A percentile compares a stretch with the other conserved stretches of the same genome.
These are phyloP conservation scores for Epistrophella euchroma DNA, from an alignment of 2,888 invertebrate species.

Conservation along the genomic window DNA sequence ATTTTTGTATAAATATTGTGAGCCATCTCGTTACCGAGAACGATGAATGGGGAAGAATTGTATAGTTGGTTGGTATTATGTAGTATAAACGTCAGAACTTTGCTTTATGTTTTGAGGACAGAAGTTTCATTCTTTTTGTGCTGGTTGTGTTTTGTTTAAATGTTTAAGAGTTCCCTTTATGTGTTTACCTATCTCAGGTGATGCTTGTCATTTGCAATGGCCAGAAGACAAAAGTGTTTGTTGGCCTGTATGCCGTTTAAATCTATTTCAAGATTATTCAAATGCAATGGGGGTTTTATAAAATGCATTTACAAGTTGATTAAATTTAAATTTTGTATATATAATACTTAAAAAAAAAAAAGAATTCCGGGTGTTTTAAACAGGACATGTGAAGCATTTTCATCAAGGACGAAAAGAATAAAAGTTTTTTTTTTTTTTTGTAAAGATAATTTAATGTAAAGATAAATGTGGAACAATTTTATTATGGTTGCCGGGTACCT, in stretches of 20 bases:
- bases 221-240: slow-evolving; percentile 20
- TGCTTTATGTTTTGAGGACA: slow-evolving; percentile 51
- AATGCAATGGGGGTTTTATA: slow-evolving; percentile 12
- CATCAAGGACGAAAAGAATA: too few relatives aligned
- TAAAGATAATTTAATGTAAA: too few relatives aligned
- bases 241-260: slow-evolving; percentile 13
- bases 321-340: slow-evolving; percentile 40
- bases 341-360: too few relatives aligned
- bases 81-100: slow-evolving; percentile 25
- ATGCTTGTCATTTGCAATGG: slow-evolving; percentile 57
- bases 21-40: slow-evolving; percentile 10
- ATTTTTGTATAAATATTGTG: slow-evolving; percentile 41
- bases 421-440: too few relatives aligned
- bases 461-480: too few relatives aligned
- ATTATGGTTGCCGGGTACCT: too few relatives aligned
- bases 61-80: background rate
- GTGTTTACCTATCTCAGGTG: slow-evolving; percentile 7
- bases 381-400: too few relatives aligned
- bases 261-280: slow-evolving; percentile 54
- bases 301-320: slow-evolving; percentile 51
- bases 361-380: too few relatives aligned
- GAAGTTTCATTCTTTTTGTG: slow-evolving; percentile 9
- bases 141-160: slow-evolving; percentile 26
- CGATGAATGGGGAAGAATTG: slow-evolving; percentile 16
- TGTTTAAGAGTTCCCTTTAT: slow-evolving; percentile 23